These are phyloP conservation scores for Chalcis sispes DNA, from an alignment of 2,888 invertebrate genomes.

Conservation along the genomic window DNA sequence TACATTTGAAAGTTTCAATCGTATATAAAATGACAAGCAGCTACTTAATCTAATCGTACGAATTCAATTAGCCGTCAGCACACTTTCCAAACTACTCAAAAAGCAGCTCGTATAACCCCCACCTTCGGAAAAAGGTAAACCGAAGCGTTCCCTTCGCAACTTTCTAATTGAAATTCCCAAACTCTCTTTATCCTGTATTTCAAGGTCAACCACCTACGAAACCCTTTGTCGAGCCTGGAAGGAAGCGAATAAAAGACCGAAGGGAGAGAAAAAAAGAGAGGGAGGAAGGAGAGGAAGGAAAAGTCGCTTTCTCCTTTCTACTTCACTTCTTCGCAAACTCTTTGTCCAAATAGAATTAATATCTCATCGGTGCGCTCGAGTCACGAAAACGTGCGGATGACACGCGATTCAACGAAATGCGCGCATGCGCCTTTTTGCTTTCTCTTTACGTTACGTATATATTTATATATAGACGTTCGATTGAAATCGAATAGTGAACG, in stretches of 20 bases:
- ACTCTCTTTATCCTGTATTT: conserved; percentile 1
- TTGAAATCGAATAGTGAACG: conserved; percentile 42
- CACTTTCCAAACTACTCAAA: neutral
- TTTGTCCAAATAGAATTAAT: conserved; percentile 48
- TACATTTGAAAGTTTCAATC: no score
- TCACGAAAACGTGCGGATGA: conserved; percentile 45
- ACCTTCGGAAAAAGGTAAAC: neutral
- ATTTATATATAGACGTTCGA: neutral
- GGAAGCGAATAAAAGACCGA: neutral
- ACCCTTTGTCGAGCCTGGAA: neutral
- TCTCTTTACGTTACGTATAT: neutral
- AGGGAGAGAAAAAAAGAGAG: no score
- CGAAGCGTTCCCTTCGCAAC: neutral
- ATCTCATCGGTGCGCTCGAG: conserved; percentile 29
- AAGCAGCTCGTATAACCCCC: no score
- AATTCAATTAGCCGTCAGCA: neutral
- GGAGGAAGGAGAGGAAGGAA: neutral
- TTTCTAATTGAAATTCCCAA: conserved; percentile 34
- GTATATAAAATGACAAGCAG: no score
- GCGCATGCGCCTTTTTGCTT: conserved; percentile 5
- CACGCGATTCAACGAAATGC: conserved; percentile 43
- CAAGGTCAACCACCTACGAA: neutral
- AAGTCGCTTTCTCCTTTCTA: neutral
- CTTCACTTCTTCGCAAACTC: no score
- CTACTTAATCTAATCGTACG: neutral